phyloP scores from a whole-genome alignment of 1,140 invertebrate genomes.

The Bombus waltoni region DNA sequence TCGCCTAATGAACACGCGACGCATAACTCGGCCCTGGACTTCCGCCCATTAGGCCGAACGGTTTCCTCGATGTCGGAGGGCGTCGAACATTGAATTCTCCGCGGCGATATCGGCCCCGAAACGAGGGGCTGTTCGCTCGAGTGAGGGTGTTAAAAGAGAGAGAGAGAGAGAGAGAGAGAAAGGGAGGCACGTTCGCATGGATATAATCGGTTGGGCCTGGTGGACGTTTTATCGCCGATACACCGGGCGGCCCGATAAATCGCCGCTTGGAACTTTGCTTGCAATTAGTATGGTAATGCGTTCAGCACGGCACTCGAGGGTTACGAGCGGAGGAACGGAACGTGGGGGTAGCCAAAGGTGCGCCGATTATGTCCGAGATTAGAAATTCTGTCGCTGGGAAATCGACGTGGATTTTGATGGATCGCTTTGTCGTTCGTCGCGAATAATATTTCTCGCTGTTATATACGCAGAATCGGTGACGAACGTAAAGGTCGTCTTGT shows the following conservation, averaged over 20 bases:
- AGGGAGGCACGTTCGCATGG: constrained; percentile 23
- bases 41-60: constrained; percentile 33
- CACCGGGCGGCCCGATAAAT: constrained; percentile 58
- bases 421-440: background rate
- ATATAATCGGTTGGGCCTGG: constrained; percentile 51
- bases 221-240: constrained; percentile 56
- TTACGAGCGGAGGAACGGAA: background rate
- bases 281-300: constrained; percentile 68
- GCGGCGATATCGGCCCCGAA: background rate
- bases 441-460: background rate
- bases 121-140: background rate
- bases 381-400: constrained; percentile 16
- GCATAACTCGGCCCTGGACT: constrained; percentile 35
- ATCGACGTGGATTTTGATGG: background rate
- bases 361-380: constrained; percentile 23
- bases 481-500: no score
- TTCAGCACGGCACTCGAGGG: background rate
- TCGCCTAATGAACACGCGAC: constrained; percentile 23
- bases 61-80: constrained; percentile 41
- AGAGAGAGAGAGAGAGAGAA: background rate
- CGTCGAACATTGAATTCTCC: constrained; percentile 37
- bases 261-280: constrained; percentile 62
- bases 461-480: no score
- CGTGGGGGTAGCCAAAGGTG: background rate
- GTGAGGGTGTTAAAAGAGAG: background rate